Evolutionary conservation across 2,888 invertebrate genomes (phyloP).

Genomic region (Neocrepidodera transversa): DNA sequence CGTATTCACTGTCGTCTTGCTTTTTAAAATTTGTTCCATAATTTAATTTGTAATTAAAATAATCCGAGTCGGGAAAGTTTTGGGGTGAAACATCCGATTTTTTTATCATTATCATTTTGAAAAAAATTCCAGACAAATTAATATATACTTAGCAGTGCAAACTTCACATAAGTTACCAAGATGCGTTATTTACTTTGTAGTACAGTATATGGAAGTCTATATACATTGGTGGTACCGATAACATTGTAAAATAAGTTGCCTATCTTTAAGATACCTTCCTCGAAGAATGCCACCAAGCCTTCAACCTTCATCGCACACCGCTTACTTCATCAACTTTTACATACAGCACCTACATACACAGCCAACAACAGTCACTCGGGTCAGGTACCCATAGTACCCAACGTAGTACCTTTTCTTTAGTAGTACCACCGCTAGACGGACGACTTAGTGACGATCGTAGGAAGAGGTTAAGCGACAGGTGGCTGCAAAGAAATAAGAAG

Average conservation of each 20-base stretch:
- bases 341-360: slow-evolving; percentile 36
- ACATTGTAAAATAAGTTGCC: slow-evolving; percentile 14
- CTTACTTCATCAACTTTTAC: slow-evolving; percentile 12
- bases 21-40: too few relatives aligned
- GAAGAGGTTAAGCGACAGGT: slow-evolving; percentile 48
- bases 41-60: too few relatives aligned
- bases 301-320: slow-evolving; percentile 16
- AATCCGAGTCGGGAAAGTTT: too few relatives aligned
- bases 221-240: not conserved
- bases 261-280: not conserved
- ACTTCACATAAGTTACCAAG: too few relatives aligned
- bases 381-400: slow-evolving; percentile 37
- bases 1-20: too few relatives aligned
- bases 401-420: slow-evolving; percentile 4
- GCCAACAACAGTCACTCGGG: slow-evolving; percentile 41
- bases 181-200: too few relatives aligned
- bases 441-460: slow-evolving; percentile 36
- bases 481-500: slow-evolving; percentile 38
- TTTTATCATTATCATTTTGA: too few relatives aligned
- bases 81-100: too few relatives aligned
- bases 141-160: too few relatives aligned
- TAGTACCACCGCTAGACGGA: slow-evolving; percentile 44
- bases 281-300: slow-evolving; percentile 16
- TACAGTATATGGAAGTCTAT: too few relatives aligned
- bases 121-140: too few relatives aligned